Evolutionary conservation across 2,113 vertebrate genomes (phyloP), one percentile per base, ranked within the genome.

Genomic region (Sander vitreus): DNA sequence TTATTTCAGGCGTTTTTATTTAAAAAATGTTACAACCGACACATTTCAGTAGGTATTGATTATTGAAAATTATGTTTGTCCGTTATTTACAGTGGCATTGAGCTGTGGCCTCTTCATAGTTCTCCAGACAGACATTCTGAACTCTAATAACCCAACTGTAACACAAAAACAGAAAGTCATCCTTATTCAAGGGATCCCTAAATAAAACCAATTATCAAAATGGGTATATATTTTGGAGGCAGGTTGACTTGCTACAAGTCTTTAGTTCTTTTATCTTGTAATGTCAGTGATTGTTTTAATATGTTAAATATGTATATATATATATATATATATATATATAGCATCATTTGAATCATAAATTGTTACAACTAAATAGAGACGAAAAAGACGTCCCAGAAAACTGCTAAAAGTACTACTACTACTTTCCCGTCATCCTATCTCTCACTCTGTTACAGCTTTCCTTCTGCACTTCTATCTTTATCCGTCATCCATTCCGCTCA

Each of bases 351-450:
- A 62, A 76, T 75, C 1, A 19, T 3, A 54, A 63, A 63, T 64
- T 69, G 5, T 62, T 1, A 54, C 8, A 14, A 68, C 14, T 66
- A 39, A 45, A 55, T 15, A 2, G 10, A 18, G 62, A 3, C n/a
- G 13, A 48, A 4, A 50, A 16, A 19, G 65, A 67, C 47, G 2
- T n/a, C 6, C 50, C 27, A n/a, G 13, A 39, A 63, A 27, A 45
- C 51, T 15, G 55, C 63, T 54, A 5, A 39, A 94, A 95, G 90
- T 93, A 90, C 88, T 91, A 86, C 77, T 27, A 27, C 27, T 27
- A 27, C 8, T 45, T 53, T 69, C 63, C 63, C 65, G n/a, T 83
- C 15, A 15, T 15, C 21, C 19, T 39, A 19, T 70, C 55, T 70
- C 33, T 72, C 64, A 23, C 55, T 67, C 55, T n/a, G 73, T 64